These are phyloP conservation scores for Erinaceus europaeus DNA, from an alignment of 2,113 vertebrate genomes.

Conservation along the genomic window DNA sequence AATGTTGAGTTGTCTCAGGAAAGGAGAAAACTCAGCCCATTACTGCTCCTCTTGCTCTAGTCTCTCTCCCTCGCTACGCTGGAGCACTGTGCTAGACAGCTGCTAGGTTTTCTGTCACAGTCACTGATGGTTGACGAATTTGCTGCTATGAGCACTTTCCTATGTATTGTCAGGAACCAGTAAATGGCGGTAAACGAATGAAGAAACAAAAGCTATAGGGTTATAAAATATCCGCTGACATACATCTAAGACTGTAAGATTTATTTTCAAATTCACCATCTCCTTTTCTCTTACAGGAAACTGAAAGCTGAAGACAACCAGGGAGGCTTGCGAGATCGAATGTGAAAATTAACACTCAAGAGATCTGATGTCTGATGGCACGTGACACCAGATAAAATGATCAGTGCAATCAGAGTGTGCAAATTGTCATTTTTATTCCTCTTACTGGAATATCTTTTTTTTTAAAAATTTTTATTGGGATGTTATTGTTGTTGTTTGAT, in stretches of 20 bases:
- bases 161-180: too few relatives aligned
- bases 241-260: not conserved
- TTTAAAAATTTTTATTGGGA: conserved; percentile 72
- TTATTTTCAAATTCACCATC: conserved; percentile 9
- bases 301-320: conserved; percentile 93
- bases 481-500: conserved; percentile 80
- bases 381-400: conserved; percentile 90
- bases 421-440: conserved; percentile 87
- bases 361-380: conserved; percentile 87
- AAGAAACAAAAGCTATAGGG: not conserved
- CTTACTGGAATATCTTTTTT: conserved; percentile 79
- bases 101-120: not conserved
- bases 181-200: not conserved
- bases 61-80: too few relatives aligned
- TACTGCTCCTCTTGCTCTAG: too few relatives aligned
- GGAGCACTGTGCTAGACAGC: not conserved
- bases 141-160: not conserved
- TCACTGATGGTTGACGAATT: not conserved
- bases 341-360: conserved; percentile 85
- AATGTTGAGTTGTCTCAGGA: not conserved
- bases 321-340: conserved; percentile 81
- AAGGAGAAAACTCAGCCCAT: not conserved
- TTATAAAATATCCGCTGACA: not conserved
- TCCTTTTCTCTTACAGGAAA: conserved; percentile 86
- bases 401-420: conserved; percentile 90